phyloP scores from a whole-genome alignment of 2,113 vertebrate species.

The Microcebus ravelobensis region DNA sequence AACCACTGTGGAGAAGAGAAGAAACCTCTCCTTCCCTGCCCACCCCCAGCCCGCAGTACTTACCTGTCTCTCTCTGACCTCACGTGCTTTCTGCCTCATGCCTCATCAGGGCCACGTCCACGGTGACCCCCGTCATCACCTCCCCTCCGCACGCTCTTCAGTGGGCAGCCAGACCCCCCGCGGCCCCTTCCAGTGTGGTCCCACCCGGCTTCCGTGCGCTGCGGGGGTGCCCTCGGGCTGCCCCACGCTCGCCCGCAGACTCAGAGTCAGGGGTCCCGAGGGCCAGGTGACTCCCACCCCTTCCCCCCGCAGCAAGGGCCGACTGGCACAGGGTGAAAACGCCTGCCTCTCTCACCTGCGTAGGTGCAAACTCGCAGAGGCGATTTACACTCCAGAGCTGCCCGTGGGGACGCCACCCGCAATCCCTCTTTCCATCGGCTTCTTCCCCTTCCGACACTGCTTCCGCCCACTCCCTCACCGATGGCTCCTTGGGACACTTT shows the following conservation, averaged over 20 bases:
- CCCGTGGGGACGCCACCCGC: not conserved
- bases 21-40: not conserved
- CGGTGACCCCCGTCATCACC: not conserved
- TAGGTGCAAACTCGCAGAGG: not conserved
- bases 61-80: not conserved
- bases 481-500: not conserved
- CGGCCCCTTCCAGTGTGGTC: too few relatives aligned
- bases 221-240: not conserved
- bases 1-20: not conserved
- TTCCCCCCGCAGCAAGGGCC: not conserved
- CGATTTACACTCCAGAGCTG: not conserved
- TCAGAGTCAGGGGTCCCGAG: not conserved
- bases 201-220: too few relatives aligned
- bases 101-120: not conserved
- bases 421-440: not conserved
- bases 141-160: too few relatives aligned
- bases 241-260: not conserved
- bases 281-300: not conserved
- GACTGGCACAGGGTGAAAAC: not conserved
- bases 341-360: not conserved
- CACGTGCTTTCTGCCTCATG: not conserved
- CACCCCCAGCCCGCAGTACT: not conserved
- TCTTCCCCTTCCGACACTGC: not conserved
- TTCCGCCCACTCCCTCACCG: not conserved
- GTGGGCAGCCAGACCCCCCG: too few relatives aligned